Conservation (phyloP, 2,797 vertebrate genomes). For the Enteromius radiatus region DNA sequence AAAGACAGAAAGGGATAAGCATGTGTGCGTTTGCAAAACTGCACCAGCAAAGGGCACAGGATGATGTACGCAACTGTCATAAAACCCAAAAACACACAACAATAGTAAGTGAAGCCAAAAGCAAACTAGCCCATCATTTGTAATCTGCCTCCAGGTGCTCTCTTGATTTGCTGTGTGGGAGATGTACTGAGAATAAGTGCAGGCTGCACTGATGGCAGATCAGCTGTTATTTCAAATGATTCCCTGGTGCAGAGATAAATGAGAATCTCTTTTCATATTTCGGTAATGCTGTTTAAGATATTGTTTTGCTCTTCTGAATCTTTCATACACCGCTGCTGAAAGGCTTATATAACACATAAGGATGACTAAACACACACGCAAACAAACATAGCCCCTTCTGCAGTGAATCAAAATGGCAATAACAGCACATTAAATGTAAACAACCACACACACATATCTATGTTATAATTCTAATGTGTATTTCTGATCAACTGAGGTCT, state of each 20-base stretch:
- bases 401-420: conserved; percentile 8
- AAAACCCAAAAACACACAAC: neutral
- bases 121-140: conserved; percentile 16
- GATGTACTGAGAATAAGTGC: conserved; percentile 19
- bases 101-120: conserved; percentile 10
- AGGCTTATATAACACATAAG: conserved; percentile 39
- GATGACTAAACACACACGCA: conserved; percentile 36
- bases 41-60: neutral
- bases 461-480: neutral
- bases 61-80: neutral
- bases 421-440: conserved; percentile 17
- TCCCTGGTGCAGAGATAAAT: conserved; percentile 37
- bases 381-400: conserved; percentile 20
- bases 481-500: neutral
- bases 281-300: conserved; percentile 18
- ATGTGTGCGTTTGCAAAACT: conserved; percentile 15
- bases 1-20: neutral
- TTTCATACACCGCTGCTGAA: conserved; percentile 35
- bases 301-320: conserved; percentile 20
- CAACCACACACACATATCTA: conserved; percentile 2
- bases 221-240: conserved; percentile 21
- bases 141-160: conserved; percentile 40
- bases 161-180: conserved; percentile 45
- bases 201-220: conserved; percentile 22
- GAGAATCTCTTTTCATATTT: conserved; percentile 21